phyloP scores from a whole-genome alignment of 2,113 vertebrate species.

The Elgaria multicarinata region DNA sequence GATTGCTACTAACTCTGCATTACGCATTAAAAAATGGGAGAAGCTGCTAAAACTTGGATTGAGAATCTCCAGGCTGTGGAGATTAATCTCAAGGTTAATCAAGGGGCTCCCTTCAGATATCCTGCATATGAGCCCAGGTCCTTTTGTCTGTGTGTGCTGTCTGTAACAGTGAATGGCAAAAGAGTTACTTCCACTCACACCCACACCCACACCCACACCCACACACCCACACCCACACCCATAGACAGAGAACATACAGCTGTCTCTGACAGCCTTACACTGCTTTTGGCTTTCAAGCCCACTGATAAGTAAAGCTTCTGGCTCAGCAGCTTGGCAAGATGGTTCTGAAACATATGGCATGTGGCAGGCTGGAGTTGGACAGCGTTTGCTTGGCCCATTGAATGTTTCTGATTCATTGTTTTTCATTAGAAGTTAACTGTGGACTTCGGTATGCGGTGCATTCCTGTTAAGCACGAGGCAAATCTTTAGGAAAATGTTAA shows the following conservation, averaged over 20 bases:
- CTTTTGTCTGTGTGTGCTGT: neutral
- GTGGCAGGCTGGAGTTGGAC: rapidly evolving
- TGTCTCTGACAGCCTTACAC: neutral
- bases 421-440: neutral
- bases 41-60: neutral
- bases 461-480: rapidly evolving
- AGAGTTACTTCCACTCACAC: too few relatives aligned
- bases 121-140: neutral
- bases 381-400: conserved; percentile 12
- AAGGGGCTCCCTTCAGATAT: neutral
- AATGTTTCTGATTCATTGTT: conserved; percentile 6
- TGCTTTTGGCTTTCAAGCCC: neutral
- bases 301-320: neutral
- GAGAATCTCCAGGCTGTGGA: neutral
- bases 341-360: conserved; percentile 10
- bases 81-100: neutral
- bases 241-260: neutral
- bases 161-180: neutral
- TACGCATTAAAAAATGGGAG: neutral
- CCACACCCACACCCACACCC: too few relatives aligned
- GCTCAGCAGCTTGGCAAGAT: neutral
- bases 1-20: neutral
- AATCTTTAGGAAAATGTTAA: neutral
- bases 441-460: rapidly evolving
- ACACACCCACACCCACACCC: too few relatives aligned